Conservation (phyloP, 2,113 vertebrate genomes). For the Prinia subflava region DNA sequence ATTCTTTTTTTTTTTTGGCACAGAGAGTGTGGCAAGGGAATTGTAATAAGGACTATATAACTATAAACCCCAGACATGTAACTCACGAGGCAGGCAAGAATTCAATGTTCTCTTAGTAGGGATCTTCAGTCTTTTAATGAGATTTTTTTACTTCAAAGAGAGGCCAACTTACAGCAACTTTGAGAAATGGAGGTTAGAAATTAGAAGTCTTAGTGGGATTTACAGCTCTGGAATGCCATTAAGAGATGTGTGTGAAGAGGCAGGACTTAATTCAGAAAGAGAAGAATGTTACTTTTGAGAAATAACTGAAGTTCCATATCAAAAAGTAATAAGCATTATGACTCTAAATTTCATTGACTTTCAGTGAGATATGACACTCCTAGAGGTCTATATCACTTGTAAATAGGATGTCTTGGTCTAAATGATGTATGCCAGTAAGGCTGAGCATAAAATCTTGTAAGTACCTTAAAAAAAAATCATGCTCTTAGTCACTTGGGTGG, state of each 20-base stretch:
- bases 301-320: background rate
- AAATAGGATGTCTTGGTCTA: constrained; percentile 1
- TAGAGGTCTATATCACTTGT: constrained; percentile 1
- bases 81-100: background rate
- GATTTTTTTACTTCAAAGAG: constrained; percentile 8
- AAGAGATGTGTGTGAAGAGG: background rate
- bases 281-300: background rate
- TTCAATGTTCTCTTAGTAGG: background rate
- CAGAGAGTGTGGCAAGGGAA: background rate
- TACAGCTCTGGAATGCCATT: background rate
- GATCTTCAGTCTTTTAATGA: constrained; percentile 27
- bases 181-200: constrained; percentile 16
- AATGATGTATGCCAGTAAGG: background rate
- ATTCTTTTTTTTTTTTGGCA: background rate
- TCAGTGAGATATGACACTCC: background rate
- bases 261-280: background rate
- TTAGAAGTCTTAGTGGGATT: background rate
- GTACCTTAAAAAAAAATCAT: background rate
- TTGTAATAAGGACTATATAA: background rate
- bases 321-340: constrained; percentile 6
- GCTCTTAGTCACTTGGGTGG: background rate
- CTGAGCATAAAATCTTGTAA: background rate
- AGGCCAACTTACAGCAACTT: background rate
- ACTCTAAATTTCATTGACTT: background rate
- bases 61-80: background rate